Evolutionary conservation across 2,888 invertebrate genomes (phyloP), one percentile per base, ranked within the genome.

Genomic region (Craniophora ligustri): DNA sequence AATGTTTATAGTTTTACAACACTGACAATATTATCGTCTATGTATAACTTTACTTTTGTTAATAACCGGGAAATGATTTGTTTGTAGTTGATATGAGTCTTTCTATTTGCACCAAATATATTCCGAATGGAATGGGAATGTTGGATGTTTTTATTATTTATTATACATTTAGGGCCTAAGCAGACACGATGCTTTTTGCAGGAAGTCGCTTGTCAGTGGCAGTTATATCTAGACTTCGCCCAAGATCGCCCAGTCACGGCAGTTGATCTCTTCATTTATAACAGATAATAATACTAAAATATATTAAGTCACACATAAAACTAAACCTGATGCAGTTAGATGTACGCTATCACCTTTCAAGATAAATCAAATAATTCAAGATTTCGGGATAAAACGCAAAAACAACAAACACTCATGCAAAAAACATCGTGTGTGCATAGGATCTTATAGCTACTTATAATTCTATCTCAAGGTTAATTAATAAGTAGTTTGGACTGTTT

Each of bases 401-500:
- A n/a, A 5, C 4, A 26, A 10, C 4, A 0, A 4, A n/a, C n/a
- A n/a, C 26, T 4, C n/a, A 4, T 26, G 26, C n/a, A 26, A 26
- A 26, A 26, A n/a, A n/a, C 26, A 26, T 26, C 26, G 26, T n/a
- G n/a, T 26, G 26, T 26, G 10, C 26, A n/a, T 26, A 26, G 10
- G 10, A 4, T 26, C 26, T 23, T 68, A 57, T 60, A 54, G 59
- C 72, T 72, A 73, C 57, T 72, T 68, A 67, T 60, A 48, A 59
- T 56, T 55, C 5, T 61, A 53, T 69, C 50, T 51, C 68, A 55
- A 50, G 34, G 49, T 62, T 66, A 56, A n/a, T n/a, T 60, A 49
- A 41, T 74, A 65, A 68, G 75, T 75, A 72, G 75, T 72, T 73
- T 80, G 75, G 74, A 78, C 79, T 75, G 72, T 79, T 82, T 79